Evolutionary conservation across 2,113 vertebrate genomes (phyloP).

Genomic region (Hiodon tergisus): DNA sequence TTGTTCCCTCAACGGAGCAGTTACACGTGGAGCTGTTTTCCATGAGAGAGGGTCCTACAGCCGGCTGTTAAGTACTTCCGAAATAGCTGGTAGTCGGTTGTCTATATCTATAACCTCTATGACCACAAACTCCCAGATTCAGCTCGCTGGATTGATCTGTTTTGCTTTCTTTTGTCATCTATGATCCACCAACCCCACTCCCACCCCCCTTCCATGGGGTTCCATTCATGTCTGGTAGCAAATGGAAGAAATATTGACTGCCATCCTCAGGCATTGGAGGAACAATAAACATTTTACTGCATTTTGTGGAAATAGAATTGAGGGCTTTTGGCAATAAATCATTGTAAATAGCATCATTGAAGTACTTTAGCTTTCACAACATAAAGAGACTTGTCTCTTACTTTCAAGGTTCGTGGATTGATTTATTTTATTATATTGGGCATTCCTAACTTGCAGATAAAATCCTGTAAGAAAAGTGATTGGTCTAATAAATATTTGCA

Average conservation of each 20-base stretch:
- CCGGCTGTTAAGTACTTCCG: too few relatives aligned
- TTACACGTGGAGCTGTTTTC: too few relatives aligned
- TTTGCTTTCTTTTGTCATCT: too few relatives aligned
- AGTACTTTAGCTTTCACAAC: not conserved
- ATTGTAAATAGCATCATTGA: constrained; percentile 1
- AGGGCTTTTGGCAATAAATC: too few relatives aligned
- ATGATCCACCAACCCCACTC: not conserved
- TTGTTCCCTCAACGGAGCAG: too few relatives aligned
- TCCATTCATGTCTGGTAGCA: not conserved
- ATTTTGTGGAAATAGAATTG: not conserved
- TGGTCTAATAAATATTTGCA: constrained; percentile 1
- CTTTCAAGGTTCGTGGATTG: not conserved
- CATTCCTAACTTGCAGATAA: not conserved
- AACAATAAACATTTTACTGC: not conserved
- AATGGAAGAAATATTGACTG: not conserved
- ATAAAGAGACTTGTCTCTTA: constrained; percentile 22
- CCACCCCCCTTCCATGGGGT: not conserved
- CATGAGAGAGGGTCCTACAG: too few relatives aligned
- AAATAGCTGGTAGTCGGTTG: too few relatives aligned
- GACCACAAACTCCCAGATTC: too few relatives aligned
- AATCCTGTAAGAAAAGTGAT: too few relatives aligned
- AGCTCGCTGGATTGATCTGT: too few relatives aligned
- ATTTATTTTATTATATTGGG: not conserved
- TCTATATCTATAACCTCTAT: too few relatives aligned
- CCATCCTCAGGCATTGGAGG: not conserved